Conservation (phyloP, 1,140 invertebrate species). For the Drosophila setifemur region DNA sequence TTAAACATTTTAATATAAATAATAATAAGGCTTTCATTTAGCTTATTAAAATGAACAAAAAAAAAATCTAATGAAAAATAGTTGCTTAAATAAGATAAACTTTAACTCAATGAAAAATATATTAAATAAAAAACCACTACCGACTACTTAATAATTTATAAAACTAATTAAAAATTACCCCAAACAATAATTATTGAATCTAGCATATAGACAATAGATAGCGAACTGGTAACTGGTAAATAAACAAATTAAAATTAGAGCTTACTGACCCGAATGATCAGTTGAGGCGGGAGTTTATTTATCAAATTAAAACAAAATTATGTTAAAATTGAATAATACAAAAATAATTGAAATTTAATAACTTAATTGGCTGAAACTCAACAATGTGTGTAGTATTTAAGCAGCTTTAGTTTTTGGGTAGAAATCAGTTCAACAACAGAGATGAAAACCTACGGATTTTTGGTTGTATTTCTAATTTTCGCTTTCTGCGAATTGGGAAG, state of each 20-base stretch:
- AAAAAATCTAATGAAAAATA: neutral
- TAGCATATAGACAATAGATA: neutral
- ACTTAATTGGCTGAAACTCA: constrained; percentile 42
- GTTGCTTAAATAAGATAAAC: neutral
- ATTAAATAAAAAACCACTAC: too few species aligned
- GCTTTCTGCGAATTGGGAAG: constrained; percentile 6
- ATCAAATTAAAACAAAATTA: constrained; percentile 6
- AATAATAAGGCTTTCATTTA: too few species aligned
- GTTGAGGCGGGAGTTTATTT: neutral
- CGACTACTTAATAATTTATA: neutral
- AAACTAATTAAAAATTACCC: neutral
- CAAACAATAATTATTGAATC: neutral
- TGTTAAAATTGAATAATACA: constrained; percentile 36
- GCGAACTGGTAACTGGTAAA: too few species aligned
- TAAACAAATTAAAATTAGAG: neutral
- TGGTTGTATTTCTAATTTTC: constrained; percentile 17
- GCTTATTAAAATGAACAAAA: neutral
- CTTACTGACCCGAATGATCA: constrained; percentile 29
- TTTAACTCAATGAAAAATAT: too few species aligned
- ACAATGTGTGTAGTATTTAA: constrained; percentile 37
- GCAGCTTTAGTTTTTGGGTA: neutral
- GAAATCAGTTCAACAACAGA: constrained; percentile 8
- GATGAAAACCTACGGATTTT: constrained; percentile 34
- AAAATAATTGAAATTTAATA: constrained; percentile 53
- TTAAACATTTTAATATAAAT: too few species aligned